Base-by-base conservation (phyloP, 2,888 invertebrate genomes). In the Stomorhina lunata region DNA sequence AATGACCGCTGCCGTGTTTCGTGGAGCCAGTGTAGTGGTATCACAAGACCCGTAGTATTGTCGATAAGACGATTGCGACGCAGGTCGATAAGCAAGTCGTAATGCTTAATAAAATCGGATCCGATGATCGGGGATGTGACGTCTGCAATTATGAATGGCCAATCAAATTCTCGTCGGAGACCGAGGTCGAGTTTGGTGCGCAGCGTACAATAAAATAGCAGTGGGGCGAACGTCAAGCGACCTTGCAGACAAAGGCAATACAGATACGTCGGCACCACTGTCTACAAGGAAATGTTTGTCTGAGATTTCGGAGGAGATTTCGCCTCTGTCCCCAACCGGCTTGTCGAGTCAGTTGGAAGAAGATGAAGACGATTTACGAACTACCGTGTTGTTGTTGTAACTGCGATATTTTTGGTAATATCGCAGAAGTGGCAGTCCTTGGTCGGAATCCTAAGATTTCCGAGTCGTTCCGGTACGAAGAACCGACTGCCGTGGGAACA, bases 251-350 rank as follows among this genome's bases (percentile, higher is more conserved):
- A 34, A n/a, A 1, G 75, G 57, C 25, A 76, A 25, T 0, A 76
- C 45, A 15, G 45, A 66, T n/a, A 57, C 66, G 25, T 75, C 66
- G 29, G 65, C 66, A 1, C 1, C 17, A n/a, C 61, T n/a, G n/a
- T n/a, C n/a, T n/a, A n/a, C n/a, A n/a, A n/a, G n/a, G 50, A 48
- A 73, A 57, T 29, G 57, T 32, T 55, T 53, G 10, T 10, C 37
- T n/a, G n/a, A 37, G 5, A 34, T 27, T 4, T 25, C 40, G 40
- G 22, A 4, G 25, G 40, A 25, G n/a, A 15, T 27, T 7, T 50
- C 25, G 57, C 32, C 17, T 10, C 10, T 4, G 9, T n/a, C 40
- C 43, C 12, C 40, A 25, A 37, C 40, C 9, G 40, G 25, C 7
- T 4, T 27, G 2, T 22, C 25, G 12, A 61, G 20, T 20, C 20